A percentile compares a stretch with the other conserved stretches of the same genome.
phyloP scores from a whole-genome alignment of 2,888 invertebrate species.

The Cantharis flavilabris region DNA sequence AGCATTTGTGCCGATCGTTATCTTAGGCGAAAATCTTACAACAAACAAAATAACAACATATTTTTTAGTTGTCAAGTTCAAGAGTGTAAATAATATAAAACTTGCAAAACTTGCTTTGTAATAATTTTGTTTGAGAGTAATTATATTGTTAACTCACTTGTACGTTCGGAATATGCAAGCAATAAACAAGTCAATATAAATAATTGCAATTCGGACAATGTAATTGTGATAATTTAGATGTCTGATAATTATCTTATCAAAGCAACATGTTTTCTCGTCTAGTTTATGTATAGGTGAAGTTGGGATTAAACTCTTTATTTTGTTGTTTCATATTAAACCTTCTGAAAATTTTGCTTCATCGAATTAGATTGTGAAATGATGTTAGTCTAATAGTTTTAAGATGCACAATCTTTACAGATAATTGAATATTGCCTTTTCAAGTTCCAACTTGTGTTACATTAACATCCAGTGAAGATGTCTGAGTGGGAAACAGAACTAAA shows the following conservation, averaged over 20 bases:
- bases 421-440: too few relatives aligned
- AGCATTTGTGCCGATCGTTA: neutral
- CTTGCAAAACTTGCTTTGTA: neutral
- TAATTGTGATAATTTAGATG: neutral
- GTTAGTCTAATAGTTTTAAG: too few relatives aligned
- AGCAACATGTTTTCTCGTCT: neutral
- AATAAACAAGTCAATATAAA: neutral
- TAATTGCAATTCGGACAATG: neutral
- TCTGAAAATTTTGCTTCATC: too few relatives aligned
- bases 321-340: too few relatives aligned
- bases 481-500: too few relatives aligned
- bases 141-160: neutral
- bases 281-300: neutral
- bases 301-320: too few relatives aligned
- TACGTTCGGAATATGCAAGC: neutral
- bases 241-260: neutral
- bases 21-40: neutral
- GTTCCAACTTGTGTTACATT: too few relatives aligned
- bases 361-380: too few relatives aligned
- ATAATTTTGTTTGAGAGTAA: neutral
- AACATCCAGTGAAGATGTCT: too few relatives aligned
- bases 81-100: neutral
- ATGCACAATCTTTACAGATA: too few relatives aligned
- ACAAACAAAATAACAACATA: neutral
- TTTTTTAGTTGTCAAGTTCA: neutral